phyloP scores from a whole-genome alignment of 2,113 vertebrate genomes.

The Astatoreochromis straeleni region DNA sequence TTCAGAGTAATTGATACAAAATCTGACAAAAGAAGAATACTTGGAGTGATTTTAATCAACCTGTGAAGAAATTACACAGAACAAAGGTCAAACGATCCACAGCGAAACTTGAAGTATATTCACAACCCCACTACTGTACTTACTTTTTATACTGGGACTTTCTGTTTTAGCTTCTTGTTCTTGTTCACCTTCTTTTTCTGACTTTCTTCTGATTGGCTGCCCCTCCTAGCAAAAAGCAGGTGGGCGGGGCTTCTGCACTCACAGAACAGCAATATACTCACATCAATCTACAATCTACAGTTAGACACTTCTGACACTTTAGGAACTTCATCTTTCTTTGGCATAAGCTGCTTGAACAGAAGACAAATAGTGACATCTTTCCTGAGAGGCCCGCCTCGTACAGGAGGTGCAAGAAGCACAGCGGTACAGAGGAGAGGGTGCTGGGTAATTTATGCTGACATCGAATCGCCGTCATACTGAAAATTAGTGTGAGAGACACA shows the following conservation, averaged over 20 bases:
- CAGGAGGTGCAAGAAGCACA: conserved; percentile 31
- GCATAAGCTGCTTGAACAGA: neutral
- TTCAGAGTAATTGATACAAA: neutral
- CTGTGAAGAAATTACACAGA: neutral
- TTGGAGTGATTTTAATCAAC: neutral
- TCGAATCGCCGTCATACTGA: conserved; percentile 71
- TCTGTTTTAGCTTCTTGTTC: neutral
- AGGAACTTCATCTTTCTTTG: neutral
- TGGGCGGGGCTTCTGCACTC: neutral
- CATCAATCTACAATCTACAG: neutral
- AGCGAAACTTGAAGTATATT: neutral
- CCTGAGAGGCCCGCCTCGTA: neutral
- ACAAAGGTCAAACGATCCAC: accelerated
- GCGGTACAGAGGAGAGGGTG: conserved; percentile 18
- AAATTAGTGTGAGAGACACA: conserved; percentile 65
- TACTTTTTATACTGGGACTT: neutral
- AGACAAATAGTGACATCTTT: neutral
- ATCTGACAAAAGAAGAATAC: neutral
- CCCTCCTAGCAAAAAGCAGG: neutral
- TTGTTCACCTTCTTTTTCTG: neutral
- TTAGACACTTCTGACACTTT: neutral
- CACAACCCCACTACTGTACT: neutral
- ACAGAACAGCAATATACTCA: neutral
- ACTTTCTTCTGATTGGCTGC: neutral
- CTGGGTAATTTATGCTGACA: conserved; percentile 72